Percentiles rank a stretch among this genome's conserved stretches.
phyloP scores from a whole-genome alignment of 2,888 invertebrate genomes.

The Stegana nigrithorax region DNA sequence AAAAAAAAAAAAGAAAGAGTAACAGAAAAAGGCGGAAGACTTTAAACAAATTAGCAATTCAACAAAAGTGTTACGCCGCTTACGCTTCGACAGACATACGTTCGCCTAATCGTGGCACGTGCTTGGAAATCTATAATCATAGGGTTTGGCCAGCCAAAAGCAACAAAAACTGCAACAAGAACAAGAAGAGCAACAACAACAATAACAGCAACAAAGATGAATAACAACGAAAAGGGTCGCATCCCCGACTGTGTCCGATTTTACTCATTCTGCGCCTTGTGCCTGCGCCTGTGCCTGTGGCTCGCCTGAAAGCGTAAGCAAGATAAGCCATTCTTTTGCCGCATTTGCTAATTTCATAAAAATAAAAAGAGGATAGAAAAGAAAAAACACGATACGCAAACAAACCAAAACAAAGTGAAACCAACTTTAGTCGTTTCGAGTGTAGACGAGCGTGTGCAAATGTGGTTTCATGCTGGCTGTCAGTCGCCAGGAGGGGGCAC shows the following conservation, averaged over 20 bases:
- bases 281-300: background rate
- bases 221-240: slow-evolving; percentile 30
- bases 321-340: slow-evolving; percentile 62
- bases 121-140: slow-evolving; percentile 55
- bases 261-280: too few relatives aligned
- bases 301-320: slow-evolving; percentile 16
- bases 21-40: slow-evolving; percentile 20
- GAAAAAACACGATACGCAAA: background rate
- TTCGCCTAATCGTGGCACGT: slow-evolving; percentile 59
- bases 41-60: slow-evolving; percentile 55
- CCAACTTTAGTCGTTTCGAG: slow-evolving; percentile 33
- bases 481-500: slow-evolving; percentile 10
- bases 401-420: slow-evolving; percentile 1
- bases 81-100: slow-evolving; percentile 49
- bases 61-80: slow-evolving; percentile 42
- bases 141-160: slow-evolving; percentile 34
- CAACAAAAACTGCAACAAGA: slow-evolving; percentile 17
- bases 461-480: slow-evolving; percentile 43
- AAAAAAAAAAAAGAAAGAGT: background rate
- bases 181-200: slow-evolving; percentile 23
- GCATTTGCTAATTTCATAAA: slow-evolving; percentile 58
- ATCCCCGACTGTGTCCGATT: too few relatives aligned
- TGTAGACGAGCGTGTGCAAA: slow-evolving; percentile 53
- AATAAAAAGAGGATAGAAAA: background rate
- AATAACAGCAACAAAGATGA: slow-evolving; percentile 19